These are phyloP conservation scores for Cataglyphis albicans DNA, from an alignment of 2,888 invertebrate species.

Conservation along the genomic window DNA sequence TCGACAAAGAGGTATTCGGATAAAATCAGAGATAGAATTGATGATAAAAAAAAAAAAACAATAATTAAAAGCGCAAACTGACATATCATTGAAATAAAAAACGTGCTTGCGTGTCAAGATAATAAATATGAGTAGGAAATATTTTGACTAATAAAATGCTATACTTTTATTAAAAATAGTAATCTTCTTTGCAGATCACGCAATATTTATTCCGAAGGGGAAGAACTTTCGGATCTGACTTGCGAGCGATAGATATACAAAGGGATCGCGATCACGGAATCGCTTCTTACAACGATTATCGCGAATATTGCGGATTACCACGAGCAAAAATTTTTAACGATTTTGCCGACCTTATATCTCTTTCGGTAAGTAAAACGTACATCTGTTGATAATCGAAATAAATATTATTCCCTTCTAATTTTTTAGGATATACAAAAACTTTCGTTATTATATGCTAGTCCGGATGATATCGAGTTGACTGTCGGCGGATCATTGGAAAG, in stretches of 20 bases:
- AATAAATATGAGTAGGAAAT: background rate
- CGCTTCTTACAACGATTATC: constrained; percentile 92
- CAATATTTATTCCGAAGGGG: constrained; percentile 90
- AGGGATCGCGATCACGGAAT: constrained; percentile 95
- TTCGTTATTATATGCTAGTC: constrained; percentile 89
- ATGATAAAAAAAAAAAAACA: background rate
- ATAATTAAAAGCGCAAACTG: background rate
- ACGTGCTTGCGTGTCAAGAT: background rate
- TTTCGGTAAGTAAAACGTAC: constrained; percentile 61
- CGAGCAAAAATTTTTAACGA: constrained; percentile 91
- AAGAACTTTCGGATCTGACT: constrained; percentile 92
- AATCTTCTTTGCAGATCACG: constrained; percentile 87
- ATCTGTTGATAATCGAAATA: constrained; percentile 77
- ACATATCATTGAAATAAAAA: background rate
- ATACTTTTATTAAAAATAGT: background rate
- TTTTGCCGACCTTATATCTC: constrained; percentile 85
- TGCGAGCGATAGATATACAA: constrained; percentile 94
- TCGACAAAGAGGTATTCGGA: constrained; percentile 90
- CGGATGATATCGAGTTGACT: constrained; percentile 94
- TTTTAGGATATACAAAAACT: constrained; percentile 90
- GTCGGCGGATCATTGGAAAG: constrained; percentile 94
- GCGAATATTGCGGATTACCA: constrained; percentile 92
- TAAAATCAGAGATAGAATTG: background rate
- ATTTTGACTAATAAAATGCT: background rate
- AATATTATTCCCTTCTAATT: background rate